Conservation (phyloP, 2,797 vertebrate genomes). For the Falco cherrug region DNA sequence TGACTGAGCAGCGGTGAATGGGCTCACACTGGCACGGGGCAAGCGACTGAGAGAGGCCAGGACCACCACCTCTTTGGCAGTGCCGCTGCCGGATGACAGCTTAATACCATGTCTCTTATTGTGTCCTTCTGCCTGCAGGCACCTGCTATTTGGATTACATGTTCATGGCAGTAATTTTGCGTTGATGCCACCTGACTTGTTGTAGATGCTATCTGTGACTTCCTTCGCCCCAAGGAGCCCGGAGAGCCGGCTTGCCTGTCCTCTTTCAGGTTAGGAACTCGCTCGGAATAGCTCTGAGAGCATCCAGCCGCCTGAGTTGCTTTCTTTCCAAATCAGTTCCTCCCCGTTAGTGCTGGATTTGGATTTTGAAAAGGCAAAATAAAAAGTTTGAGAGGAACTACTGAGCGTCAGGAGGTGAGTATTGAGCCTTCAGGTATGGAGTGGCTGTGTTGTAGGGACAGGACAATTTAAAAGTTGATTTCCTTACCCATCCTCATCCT, state of each 20-base stretch:
- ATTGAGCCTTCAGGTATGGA: background rate
- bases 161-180: background rate
- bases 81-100: rapidly evolving
- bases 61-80: background rate
- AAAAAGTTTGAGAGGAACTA: background rate
- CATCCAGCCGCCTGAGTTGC: background rate
- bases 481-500: background rate
- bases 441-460: background rate
- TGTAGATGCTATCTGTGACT: background rate
- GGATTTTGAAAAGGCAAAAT: background rate
- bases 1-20: background rate
- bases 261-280: background rate
- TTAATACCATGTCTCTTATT: rapidly evolving
- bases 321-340: background rate
- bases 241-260: background rate
- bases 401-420: background rate
- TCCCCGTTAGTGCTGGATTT: background rate
- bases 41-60: background rate
- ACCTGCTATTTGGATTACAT: background rate
- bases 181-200: background rate
- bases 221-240: background rate
- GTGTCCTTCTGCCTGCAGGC: background rate
- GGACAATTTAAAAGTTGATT: background rate
- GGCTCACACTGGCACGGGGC: rapidly evolving
- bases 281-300: background rate